phyloP scores from a whole-genome alignment of 1,140 invertebrate genomes.

The Pseudachorutes palmiensis region DNA sequence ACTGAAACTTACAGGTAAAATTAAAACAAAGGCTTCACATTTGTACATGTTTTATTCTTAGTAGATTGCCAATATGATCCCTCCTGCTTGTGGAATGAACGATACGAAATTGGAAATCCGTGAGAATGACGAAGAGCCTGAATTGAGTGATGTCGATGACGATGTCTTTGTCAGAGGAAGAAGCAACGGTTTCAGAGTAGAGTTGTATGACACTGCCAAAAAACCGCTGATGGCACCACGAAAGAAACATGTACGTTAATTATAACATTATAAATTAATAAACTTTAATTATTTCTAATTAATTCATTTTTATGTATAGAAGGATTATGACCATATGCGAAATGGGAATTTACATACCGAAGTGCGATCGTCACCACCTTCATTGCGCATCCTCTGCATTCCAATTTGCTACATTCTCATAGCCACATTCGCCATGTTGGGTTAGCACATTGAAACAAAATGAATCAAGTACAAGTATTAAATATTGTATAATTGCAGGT shows the following conservation, averaged over 20 bases:
- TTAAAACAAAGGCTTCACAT: too few relatives aligned
- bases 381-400: slow-evolving; percentile 36
- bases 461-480: too few relatives aligned
- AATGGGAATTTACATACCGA: slow-evolving; percentile 36
- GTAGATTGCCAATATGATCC: slow-evolving; percentile 2
- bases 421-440: slow-evolving; percentile 36
- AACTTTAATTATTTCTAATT: not conserved
- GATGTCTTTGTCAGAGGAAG: slow-evolving; percentile 63
- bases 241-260: slow-evolving; percentile 43
- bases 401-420: slow-evolving; percentile 39
- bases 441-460: slow-evolving; percentile 26
- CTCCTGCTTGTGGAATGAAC: slow-evolving; percentile 33
- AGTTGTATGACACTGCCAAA: slow-evolving; percentile 58
- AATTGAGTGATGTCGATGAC: slow-evolving; percentile 56
- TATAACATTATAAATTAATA: too few relatives aligned
- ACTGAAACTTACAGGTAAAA: too few relatives aligned
- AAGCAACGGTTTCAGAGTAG: slow-evolving; percentile 51
- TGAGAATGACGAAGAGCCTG: slow-evolving; percentile 38
- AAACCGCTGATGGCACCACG: slow-evolving; percentile 64
- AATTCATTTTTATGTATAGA: slow-evolving; percentile 18
- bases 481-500: slow-evolving; percentile 43
- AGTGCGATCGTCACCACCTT: slow-evolving; percentile 33
- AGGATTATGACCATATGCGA: slow-evolving; percentile 33
- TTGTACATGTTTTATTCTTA: too few relatives aligned
- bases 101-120: slow-evolving; percentile 37